Percentiles rank a stretch among this genome's conserved stretches.
Evolutionary conservation across 2,888 invertebrate species (phyloP).

Genomic region (Clunio marinus): DNA sequence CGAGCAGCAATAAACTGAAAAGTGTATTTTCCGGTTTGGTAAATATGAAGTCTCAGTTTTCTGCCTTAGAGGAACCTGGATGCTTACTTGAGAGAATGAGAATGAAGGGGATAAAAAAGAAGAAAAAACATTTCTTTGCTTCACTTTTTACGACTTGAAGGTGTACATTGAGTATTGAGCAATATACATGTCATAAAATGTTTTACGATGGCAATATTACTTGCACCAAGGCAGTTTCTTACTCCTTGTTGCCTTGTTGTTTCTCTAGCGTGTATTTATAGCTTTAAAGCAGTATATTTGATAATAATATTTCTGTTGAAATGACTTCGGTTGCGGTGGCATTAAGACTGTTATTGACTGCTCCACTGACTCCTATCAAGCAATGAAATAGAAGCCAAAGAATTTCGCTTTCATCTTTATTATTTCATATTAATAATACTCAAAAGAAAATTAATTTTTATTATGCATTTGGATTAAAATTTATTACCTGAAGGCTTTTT

Average conservation of each 20-base stretch:
- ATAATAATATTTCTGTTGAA: neutral
- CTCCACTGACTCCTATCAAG: no score
- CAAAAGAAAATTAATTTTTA: slow-evolving; percentile 30
- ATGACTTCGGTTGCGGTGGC: neutral
- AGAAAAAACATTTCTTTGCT: neutral
- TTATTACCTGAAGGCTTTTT: slow-evolving; percentile 7
- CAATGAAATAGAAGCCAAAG: no score
- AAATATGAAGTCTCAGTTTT: neutral
- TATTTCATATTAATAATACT: slow-evolving; percentile 13
- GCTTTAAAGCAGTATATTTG: slow-evolving; percentile 9
- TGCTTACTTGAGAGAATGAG: neutral
- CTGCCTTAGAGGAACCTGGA: no score
- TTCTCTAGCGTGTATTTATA: slow-evolving; percentile 1
- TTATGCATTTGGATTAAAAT: slow-evolving; percentile 25
- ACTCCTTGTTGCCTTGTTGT: neutral
- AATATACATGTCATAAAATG: slow-evolving; percentile 28
- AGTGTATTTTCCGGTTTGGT: neutral
- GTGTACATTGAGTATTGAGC: slow-evolving; percentile 16
- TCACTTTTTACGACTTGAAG: neutral
- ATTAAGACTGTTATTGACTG: no score
- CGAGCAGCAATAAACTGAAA: neutral
- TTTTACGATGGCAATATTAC: slow-evolving; percentile 24
- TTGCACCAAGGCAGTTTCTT: neutral
- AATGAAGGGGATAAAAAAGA: neutral
- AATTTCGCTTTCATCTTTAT: no score